These are phyloP conservation scores for Anseranas semipalmata DNA, from an alignment of 2,113 vertebrate species.

Conservation along the genomic window DNA sequence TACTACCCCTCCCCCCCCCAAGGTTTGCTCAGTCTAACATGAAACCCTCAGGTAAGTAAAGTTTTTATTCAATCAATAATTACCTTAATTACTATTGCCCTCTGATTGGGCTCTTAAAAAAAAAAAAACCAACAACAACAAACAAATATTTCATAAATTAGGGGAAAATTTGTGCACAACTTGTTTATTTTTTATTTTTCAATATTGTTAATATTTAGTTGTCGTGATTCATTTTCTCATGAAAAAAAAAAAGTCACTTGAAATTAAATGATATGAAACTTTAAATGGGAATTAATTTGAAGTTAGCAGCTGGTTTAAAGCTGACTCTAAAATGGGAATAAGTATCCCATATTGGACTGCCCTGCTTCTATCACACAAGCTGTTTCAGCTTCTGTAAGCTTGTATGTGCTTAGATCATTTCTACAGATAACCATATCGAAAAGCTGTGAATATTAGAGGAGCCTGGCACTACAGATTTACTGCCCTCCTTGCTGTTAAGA, in stretches of 20 bases:
- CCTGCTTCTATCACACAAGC: background rate
- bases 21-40: background rate
- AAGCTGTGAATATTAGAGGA: conserved; percentile 5
- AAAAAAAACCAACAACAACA: too few species aligned
- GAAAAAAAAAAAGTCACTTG: background rate
- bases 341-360: background rate
- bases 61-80: background rate
- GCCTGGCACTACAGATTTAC: background rate
- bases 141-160: background rate
- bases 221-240: background rate
- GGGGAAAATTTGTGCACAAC: background rate
- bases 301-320: background rate
- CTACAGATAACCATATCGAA: background rate
- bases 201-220: background rate
- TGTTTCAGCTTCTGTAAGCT: background rate
- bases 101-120: background rate
- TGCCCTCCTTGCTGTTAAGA: background rate
- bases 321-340: background rate
- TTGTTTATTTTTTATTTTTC: background rate
- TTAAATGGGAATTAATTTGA: background rate
- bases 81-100: background rate
- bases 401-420: background rate
- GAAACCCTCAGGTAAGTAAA: background rate
- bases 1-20: background rate
- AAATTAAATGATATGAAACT: background rate